Conservation (phyloP, 1,140 invertebrate species). For the Scaptodrosophila lebanonensis region DNA sequence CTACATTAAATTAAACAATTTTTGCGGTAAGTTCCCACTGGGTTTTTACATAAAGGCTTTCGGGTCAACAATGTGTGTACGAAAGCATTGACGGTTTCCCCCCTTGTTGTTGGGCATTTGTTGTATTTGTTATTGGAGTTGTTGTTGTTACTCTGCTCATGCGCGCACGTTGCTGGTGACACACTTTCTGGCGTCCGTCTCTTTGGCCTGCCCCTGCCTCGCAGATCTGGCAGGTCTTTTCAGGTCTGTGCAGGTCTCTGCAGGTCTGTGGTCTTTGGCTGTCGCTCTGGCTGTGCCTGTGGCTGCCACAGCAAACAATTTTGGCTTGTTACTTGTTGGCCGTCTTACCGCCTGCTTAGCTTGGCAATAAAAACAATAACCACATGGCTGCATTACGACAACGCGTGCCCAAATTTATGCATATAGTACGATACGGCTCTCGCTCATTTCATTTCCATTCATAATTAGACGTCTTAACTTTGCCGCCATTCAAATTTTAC, state of each 20-base stretch:
- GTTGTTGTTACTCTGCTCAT: slow-evolving; percentile 50
- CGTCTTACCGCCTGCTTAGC: slow-evolving; percentile 30
- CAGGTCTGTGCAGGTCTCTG: too few relatives aligned
- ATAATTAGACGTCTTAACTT: slow-evolving; percentile 34
- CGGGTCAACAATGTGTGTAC: too few relatives aligned
- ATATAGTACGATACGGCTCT: too few relatives aligned
- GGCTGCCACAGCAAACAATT: slow-evolving; percentile 35
- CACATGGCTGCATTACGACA: slow-evolving; percentile 65
- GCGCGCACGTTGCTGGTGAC: slow-evolving; percentile 62
- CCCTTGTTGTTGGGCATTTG: slow-evolving; percentile 1
- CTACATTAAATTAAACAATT: slow-evolving; percentile 27
- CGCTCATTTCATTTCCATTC: slow-evolving; percentile 17
- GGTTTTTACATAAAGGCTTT: slow-evolving; percentile 42
- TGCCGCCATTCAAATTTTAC: not conserved
- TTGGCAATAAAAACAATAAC: slow-evolving; percentile 73
- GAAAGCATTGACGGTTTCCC: not conserved
- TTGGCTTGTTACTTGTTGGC: slow-evolving; percentile 21
- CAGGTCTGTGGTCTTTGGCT: too few relatives aligned
- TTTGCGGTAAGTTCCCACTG: slow-evolving; percentile 64
- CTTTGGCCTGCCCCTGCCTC: slow-evolving; percentile 9
- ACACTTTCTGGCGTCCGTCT: slow-evolving; percentile 57
- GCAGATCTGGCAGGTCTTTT: too few relatives aligned
- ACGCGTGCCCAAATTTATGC: slow-evolving; percentile 28
- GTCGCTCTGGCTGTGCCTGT: slow-evolving; percentile 4
- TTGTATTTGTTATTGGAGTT: slow-evolving; percentile 28